Evolutionary conservation across 2,888 invertebrate genomes (phyloP).

Genomic region (Platycheirus rosarum): DNA sequence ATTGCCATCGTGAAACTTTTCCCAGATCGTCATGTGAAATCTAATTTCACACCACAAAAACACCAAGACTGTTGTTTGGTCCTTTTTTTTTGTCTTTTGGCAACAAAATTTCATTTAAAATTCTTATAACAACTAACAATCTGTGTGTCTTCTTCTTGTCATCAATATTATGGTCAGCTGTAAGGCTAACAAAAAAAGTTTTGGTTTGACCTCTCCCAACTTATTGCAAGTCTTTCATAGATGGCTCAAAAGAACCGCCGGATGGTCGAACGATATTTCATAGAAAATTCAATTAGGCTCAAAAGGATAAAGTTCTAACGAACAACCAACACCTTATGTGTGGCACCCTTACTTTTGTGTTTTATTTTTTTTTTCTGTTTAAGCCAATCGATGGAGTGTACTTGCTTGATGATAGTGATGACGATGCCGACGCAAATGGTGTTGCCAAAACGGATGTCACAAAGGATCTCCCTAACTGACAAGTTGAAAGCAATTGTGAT

Average conservation of each 20-base stretch:
- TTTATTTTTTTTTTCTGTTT: conserved; percentile 10
- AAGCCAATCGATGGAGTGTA: conserved; percentile 47
- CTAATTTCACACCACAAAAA: conserved; percentile 66
- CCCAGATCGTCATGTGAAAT: conserved; percentile 44
- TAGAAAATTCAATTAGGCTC: conserved; percentile 72
- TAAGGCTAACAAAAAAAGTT: conserved; percentile 28
- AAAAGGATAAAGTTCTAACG: conserved; percentile 71
- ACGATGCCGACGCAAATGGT: conserved; percentile 57
- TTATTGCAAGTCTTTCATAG: conserved; percentile 42
- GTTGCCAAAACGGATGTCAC: conserved; percentile 34
- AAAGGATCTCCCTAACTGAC: conserved; percentile 38
- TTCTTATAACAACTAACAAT: conserved; percentile 44
- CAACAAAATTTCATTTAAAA: conserved; percentile 69
- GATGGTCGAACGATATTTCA: conserved; percentile 62
- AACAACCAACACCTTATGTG: conserved; percentile 63
- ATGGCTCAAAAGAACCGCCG: conserved; percentile 18
- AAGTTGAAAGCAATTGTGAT: conserved; percentile 48
- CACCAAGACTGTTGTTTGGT: conserved; percentile 30
- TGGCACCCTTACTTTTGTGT: conserved; percentile 24
- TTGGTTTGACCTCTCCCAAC: conserved; percentile 57
- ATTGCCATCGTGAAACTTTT: conserved; percentile 57
- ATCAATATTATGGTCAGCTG: conserved; percentile 57
- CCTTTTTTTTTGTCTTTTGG: conserved; percentile 10
- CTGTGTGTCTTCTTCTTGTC: conserved; percentile 46
- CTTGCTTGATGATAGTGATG: conserved; percentile 36